Percentiles rank a stretch among this genome's conserved stretches.
phyloP scores from a whole-genome alignment of 2,888 invertebrate genomes.

The Sclerodermus sp. region DNA sequence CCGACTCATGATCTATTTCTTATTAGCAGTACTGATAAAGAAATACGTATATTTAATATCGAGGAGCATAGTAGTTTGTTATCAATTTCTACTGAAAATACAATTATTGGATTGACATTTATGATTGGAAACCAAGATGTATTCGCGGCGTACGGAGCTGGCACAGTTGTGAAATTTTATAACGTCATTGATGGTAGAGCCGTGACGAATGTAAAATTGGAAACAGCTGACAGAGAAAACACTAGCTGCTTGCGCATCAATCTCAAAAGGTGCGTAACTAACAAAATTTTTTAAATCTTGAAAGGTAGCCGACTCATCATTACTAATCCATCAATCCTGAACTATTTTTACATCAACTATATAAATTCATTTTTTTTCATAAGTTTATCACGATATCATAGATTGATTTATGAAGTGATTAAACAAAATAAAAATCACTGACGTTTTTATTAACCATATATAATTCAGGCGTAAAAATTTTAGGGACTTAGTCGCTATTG shows the following conservation, averaged over 20 bases:
- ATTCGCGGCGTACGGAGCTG: conserved; percentile 48
- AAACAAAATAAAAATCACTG: too few species aligned
- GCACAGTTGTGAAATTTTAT: conserved; percentile 42
- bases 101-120: conserved; percentile 45
- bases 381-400: too few species aligned
- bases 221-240: conserved; percentile 36
- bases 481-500: too few species aligned
- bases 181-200: conserved; percentile 37
- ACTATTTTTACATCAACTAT: too few species aligned
- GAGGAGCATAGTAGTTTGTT: conserved; percentile 39
- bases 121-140: conserved; percentile 42
- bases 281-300: too few species aligned
- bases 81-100: conserved; percentile 43
- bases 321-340: too few species aligned
- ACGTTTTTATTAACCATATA: too few species aligned
- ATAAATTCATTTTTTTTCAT: too few species aligned
- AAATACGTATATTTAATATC: conserved; percentile 48
- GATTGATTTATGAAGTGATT: too few species aligned
- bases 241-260: conserved; percentile 46
- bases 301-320: too few species aligned
- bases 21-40: conserved; percentile 46
- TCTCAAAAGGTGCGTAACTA: conserved; percentile 51
- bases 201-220: conserved; percentile 36
- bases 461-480: too few species aligned
- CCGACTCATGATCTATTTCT: conserved; percentile 44